Evolutionary conservation across 2,888 invertebrate genomes (phyloP).

Genomic region (Alitta virens): DNA sequence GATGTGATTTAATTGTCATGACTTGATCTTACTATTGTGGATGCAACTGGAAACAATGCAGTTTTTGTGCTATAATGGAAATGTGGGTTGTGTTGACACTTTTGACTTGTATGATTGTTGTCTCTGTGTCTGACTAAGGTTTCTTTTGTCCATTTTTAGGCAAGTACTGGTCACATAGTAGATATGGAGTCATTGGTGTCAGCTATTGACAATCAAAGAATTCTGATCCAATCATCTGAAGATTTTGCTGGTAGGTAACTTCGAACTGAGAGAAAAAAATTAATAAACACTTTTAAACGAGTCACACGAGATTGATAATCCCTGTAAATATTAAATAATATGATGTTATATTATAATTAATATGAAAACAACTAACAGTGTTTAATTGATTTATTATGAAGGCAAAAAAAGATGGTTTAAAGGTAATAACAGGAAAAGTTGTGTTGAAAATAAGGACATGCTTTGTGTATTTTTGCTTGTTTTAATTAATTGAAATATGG

Average conservation of each 20-base stretch:
- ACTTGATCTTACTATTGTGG: too few relatives aligned
- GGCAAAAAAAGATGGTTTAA: conserved; percentile 15
- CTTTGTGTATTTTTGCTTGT: too few relatives aligned
- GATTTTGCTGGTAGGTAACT: conserved; percentile 38
- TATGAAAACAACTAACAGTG: background rate
- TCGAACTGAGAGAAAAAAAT: too few relatives aligned
- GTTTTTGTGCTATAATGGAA: too few relatives aligned
- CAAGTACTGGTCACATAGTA: conserved; percentile 58
- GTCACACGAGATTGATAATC: background rate
- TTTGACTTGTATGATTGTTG: too few relatives aligned
- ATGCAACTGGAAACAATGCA: too few relatives aligned
- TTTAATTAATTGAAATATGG: too few relatives aligned
- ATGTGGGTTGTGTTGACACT: too few relatives aligned
- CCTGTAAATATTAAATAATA: background rate
- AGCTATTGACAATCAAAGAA: conserved; percentile 62
- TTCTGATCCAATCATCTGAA: conserved; percentile 61
- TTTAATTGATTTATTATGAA: background rate
- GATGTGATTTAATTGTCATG: too few relatives aligned
- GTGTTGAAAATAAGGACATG: background rate
- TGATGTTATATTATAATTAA: background rate
- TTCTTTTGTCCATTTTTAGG: conserved; percentile 47
- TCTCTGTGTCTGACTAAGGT: too few relatives aligned
- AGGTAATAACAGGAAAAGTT: conserved; percentile 2
- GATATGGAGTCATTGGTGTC: conserved; percentile 59
- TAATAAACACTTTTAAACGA: too few relatives aligned